Base-by-base conservation (phyloP, 2,113 vertebrate species). In the Dasyurus viverrinus region DNA sequence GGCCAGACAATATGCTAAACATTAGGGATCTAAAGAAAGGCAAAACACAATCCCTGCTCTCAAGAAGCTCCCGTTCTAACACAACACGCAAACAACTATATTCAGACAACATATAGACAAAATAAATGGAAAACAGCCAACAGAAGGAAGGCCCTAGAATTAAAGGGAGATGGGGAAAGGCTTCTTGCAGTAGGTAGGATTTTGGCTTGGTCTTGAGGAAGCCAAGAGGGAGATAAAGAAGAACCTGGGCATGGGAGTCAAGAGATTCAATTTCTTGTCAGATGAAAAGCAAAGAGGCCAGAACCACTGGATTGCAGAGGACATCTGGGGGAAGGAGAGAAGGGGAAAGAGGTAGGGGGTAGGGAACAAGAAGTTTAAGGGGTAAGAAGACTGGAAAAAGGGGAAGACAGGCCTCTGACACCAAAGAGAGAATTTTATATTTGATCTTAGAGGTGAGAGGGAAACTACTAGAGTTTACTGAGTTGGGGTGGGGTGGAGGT, bases 51-150 rank as follows among this genome's bases (percentile, higher is more conserved):
- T 16, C 24, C 57, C 46, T 90, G 26, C 54, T 25, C 57, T 60
- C 92, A 92, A 93, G 26, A 42, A 97, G 92, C 11, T 89, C 91
- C 54, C 7, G 68, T 11, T 90, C 54, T 89, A 60, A 8, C 54
- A 54, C 93, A 19, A 54, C 23, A 57, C 52, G 60, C 68, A 8
- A 89, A 52, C 60, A 96, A 76, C 1, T 14, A 14, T 14, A 27
- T n/a, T 92, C 53, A 91, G 68, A 54, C 54, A 50, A 89, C 11
- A 93, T 10, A 36, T 36, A 84, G 50, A 92, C 53, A 55, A 47
- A 26, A 93, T 55, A 89, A 22, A 94, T 90, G 91, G 25, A 54
- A 93, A 95, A 30, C 90, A 93, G 92, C 92, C 54, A 55, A 52
- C 90, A 42, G 30, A 89, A 95, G 9, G 30, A 55, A 92, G n/a